Evolutionary conservation across 2,888 invertebrate species (phyloP).

Genomic region (Ormyrus nitidulus): DNA sequence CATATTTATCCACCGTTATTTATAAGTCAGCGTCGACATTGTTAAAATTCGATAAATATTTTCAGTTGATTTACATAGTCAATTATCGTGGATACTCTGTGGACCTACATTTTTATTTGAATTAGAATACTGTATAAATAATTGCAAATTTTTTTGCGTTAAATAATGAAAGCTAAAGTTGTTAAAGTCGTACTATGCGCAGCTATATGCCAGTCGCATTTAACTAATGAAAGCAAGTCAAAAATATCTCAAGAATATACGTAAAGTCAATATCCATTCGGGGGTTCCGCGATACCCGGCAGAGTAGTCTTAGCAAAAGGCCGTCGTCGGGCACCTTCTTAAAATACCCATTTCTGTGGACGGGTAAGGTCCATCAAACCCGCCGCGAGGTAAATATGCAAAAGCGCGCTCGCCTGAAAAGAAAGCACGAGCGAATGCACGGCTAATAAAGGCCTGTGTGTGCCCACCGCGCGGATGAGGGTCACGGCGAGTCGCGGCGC

Average conservation of each 20-base stretch:
- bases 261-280: background rate
- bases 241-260: background rate
- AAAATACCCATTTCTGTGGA: slow-evolving; percentile 4
- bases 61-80: background rate
- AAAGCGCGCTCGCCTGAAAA: background rate
- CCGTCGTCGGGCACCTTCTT: background rate
- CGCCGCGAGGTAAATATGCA: slow-evolving; percentile 22
- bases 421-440: slow-evolving; percentile 5
- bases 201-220: too few species aligned
- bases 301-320: too few species aligned
- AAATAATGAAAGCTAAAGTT: too few species aligned
- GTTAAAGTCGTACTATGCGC: too few species aligned
- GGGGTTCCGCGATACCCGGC: background rate
- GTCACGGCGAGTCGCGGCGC: background rate
- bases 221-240: too few species aligned
- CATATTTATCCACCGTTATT: slow-evolving; percentile 5
- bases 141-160: too few species aligned
- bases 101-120: too few species aligned
- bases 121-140: too few species aligned
- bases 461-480: background rate
- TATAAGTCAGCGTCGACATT: background rate
- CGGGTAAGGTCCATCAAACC: background rate
- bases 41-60: background rate
- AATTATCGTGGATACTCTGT: too few species aligned
- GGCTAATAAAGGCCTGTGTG: slow-evolving; percentile 13